Evolutionary conservation across 2,888 invertebrate genomes (phyloP).

Genomic region (Synanthedon myopaeformis): DNA sequence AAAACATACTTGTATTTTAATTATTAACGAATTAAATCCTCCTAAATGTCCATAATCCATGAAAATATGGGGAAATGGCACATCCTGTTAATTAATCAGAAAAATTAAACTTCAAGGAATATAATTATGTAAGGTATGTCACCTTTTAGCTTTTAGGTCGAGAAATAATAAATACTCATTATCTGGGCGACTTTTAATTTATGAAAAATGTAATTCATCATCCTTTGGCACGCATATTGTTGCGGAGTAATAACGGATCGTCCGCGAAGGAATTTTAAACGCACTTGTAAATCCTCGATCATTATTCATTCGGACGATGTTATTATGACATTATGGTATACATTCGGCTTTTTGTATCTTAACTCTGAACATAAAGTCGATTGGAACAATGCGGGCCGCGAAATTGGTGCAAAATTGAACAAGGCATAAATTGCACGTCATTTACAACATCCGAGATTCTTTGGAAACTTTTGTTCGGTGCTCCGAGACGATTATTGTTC

Average conservation of each 20-base stretch:
- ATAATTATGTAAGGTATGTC: neutral
- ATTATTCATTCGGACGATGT: slow-evolving; percentile 34
- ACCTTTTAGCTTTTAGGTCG: neutral
- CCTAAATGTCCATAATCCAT: too few relatives aligned
- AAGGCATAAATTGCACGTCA: slow-evolving; percentile 44
- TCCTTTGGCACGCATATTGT: slow-evolving; percentile 20
- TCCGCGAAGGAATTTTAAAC: slow-evolving; percentile 31
- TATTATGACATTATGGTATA: slow-evolving; percentile 33
- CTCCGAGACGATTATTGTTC: neutral
- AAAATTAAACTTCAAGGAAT: too few relatives aligned
- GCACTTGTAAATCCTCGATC: slow-evolving; percentile 33
- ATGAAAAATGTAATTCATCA: slow-evolving; percentile 29
- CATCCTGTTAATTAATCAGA: too few relatives aligned
- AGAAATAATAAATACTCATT: neutral
- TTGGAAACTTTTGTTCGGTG: slow-evolving; percentile 6
- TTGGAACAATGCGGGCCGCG: slow-evolving; percentile 28
- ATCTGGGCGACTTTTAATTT: slow-evolving; percentile 16
- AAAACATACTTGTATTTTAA: too few relatives aligned
- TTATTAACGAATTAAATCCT: too few relatives aligned
- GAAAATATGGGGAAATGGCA: too few relatives aligned
- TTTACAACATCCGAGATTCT: slow-evolving; percentile 27
- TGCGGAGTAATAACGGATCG: slow-evolving; percentile 16
- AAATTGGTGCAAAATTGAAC: slow-evolving; percentile 61
- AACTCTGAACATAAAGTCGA: slow-evolving; percentile 16
- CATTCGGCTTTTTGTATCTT: slow-evolving; percentile 29